Base-by-base conservation (phyloP, 2,797 vertebrate species). In the Leptoclinus maculatus region DNA sequence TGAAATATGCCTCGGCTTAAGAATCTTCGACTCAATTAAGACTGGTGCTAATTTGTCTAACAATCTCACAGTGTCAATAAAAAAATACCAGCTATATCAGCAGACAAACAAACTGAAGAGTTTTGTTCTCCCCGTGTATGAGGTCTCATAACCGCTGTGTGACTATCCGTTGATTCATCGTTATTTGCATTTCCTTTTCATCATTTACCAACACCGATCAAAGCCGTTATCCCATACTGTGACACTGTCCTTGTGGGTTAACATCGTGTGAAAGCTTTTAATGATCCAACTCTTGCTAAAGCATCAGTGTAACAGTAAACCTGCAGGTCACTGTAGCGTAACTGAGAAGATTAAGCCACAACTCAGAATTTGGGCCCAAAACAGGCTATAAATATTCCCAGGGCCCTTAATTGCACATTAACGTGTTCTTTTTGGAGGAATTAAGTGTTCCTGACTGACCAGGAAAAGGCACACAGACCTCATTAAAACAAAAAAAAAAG, bases 361-460 rank as follows among this genome's bases (percentile, higher is more conserved):
- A 57, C 29, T 60, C 53, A 21, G 16, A 73, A 45, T 84, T 74
- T 64, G 29, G 38, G 68, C 66, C 76, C 58, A 84, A 82, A 82
- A 54, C 74, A 73, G 69, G 79, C 85, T 84, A 71, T 87, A 91
- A 91, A 90, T 87, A 82, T 73, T 74, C 79, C 68, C 67, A 23
- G 53, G 70, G 67, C 58, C 71, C 56, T 86, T 91, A 88, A 86
- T 86, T 92, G 81, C 83, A 88, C 74, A 88, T 89, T 84, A 84
- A 84, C 73, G 25, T 88, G 85, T 88, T 89, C 83, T 87, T 87
- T 83, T 81, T 69, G 69, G 79, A 73, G 82, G 87, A 79, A 91
- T 91, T 84, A 90, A 86, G 53, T 89, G 87, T 89, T 91, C 79
- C 83, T 87, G 83, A 86, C 76, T 84, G 91, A 87, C 85, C 68